Percentiles rank a stretch among this genome's conserved stretches.
phyloP scores from a whole-genome alignment of 2,888 invertebrate genomes.

The Cylloceria caligata region DNA sequence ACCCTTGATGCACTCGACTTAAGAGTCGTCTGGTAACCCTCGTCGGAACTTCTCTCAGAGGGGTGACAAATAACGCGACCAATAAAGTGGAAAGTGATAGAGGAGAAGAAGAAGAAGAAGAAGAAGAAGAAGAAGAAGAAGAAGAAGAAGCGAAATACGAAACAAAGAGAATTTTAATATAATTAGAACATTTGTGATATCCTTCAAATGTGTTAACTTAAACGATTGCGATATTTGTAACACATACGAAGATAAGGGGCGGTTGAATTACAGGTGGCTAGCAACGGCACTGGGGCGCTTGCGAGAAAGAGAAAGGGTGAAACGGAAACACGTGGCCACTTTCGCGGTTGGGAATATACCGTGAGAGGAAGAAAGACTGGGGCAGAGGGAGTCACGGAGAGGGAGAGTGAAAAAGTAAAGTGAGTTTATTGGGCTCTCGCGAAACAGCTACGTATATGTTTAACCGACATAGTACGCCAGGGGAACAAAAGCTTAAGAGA shows the following conservation, averaged over 20 bases:
- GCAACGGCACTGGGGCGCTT: constrained; percentile 40
- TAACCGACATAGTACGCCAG: constrained; percentile 19
- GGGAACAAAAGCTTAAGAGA: constrained; percentile 40
- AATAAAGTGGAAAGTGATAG: constrained; percentile 47
- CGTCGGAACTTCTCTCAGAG: constrained; percentile 58
- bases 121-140: not conserved
- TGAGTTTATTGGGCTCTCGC: constrained; percentile 49
- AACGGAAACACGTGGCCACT: constrained; percentile 47
- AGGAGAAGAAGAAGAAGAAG: constrained; percentile 14
- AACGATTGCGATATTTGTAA: not conserved
- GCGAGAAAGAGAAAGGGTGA: constrained; percentile 28
- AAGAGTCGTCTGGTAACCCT: constrained; percentile 69
- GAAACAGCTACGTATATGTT: constrained; percentile 32
- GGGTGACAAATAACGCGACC: constrained; percentile 66
- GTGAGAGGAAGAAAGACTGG: not conserved
- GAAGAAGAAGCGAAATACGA: not conserved
- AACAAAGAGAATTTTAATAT: not conserved
- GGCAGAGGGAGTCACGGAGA: constrained; percentile 1
- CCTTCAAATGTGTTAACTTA: not conserved
- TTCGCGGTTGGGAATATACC: constrained; percentile 38
- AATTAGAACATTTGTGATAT: not conserved
- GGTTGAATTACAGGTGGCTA: constrained; percentile 63
- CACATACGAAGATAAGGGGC: not conserved
- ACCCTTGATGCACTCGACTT: constrained; percentile 64
- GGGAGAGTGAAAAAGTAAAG: constrained; percentile 32